Evolutionary conservation across 2,888 invertebrate species (phyloP).

Genomic region (Cephus runcator): DNA sequence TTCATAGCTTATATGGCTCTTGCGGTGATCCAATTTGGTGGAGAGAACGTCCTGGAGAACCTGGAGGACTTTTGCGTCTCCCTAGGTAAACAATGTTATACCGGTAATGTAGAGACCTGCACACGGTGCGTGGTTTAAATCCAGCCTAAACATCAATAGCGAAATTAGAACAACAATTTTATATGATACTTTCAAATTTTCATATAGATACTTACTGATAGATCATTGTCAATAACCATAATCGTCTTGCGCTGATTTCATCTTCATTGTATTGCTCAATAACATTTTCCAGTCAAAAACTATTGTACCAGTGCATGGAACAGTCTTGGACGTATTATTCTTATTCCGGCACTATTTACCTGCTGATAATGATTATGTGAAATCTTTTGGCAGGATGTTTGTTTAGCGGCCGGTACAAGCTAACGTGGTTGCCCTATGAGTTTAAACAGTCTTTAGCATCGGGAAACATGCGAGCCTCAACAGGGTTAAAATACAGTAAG

Average conservation of each 20-base stretch:
- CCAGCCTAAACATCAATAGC: neutral
- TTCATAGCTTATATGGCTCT: constrained; percentile 47
- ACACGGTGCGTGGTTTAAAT: neutral
- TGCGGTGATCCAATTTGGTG: constrained; percentile 39
- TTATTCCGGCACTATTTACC: neutral
- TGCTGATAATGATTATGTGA: neutral
- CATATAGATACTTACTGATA: neutral
- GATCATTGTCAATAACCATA: no score
- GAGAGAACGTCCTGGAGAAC: neutral
- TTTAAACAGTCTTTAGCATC: neutral
- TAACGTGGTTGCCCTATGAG: neutral
- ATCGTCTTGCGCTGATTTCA: neutral
- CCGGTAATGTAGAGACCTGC: neutral
- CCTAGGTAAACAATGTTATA: neutral
- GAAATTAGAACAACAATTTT: neutral
- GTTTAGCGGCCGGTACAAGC: neutral
- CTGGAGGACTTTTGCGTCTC: neutral
- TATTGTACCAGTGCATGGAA: neutral
- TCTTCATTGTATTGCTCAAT: neutral
- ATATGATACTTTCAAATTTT: neutral
- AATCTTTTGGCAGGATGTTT: neutral
- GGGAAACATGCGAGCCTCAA: neutral
- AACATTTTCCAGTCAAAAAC: neutral
- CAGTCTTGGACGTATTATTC: neutral
- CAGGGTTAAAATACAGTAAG: neutral